Conservation (phyloP, 2,888 invertebrate genomes). For the Tribolium freemani region DNA sequence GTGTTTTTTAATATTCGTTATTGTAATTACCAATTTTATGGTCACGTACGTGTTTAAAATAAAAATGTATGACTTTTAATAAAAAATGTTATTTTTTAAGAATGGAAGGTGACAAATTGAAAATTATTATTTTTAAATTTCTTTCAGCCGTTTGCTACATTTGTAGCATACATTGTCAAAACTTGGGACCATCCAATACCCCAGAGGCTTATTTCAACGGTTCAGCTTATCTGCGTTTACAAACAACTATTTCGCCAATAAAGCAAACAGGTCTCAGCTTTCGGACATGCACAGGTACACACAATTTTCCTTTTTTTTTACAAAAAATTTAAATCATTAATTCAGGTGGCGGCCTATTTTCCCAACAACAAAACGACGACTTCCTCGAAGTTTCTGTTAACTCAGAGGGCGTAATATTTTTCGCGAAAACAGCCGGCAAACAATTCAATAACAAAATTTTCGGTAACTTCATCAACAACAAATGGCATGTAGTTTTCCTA, state of each 20-base stretch:
- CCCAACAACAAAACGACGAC: conserved; percentile 76
- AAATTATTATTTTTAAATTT: neutral
- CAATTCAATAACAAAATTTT: conserved; percentile 75
- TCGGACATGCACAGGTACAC: conserved; percentile 78
- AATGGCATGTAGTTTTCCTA: conserved; percentile 83
- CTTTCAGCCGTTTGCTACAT: conserved; percentile 15
- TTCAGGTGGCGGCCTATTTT: conserved; percentile 78
- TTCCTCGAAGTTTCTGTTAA: conserved; percentile 63
- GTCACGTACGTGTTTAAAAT: too few relatives aligned
- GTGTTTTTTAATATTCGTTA: too few relatives aligned
- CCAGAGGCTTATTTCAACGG: conserved; percentile 90
- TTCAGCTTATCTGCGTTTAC: conserved; percentile 81
- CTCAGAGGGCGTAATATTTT: conserved; percentile 69
- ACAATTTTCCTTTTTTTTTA: neutral
- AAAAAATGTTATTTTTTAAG: too few relatives aligned
- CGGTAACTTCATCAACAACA: conserved; percentile 82
- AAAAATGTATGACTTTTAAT: too few relatives aligned
- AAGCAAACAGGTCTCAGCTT: conserved; percentile 87
- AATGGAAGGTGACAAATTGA: too few relatives aligned
- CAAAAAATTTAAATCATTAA: neutral
- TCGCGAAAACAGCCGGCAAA: conserved; percentile 67
- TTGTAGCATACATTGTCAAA: conserved; percentile 31
- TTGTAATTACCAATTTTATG: too few relatives aligned
- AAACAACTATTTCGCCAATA: conserved; percentile 81
- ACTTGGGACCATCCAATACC: conserved; percentile 72